A percentile compares a stretch with the other conserved stretches of the same genome.
Evolutionary conservation across 2,113 vertebrate genomes (phyloP).

Genomic region (Thryonomys swinderianus): DNA sequence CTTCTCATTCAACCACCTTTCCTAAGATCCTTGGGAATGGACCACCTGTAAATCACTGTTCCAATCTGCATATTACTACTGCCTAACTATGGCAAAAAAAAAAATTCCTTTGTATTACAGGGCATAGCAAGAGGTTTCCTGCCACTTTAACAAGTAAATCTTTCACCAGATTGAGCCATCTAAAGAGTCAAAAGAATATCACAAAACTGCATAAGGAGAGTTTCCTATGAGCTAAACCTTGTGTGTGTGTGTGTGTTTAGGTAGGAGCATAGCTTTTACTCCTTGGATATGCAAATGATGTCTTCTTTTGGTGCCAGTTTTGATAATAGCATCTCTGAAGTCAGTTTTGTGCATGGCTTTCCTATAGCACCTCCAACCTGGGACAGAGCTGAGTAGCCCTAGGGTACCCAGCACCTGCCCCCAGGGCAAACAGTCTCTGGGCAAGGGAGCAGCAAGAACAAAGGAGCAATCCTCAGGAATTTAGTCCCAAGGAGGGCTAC

Average conservation of each 20-base stretch:
- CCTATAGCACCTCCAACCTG: neutral
- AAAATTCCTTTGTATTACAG: neutral
- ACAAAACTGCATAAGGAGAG: neutral
- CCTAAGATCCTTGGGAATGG: neutral
- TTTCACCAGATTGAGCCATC: neutral
- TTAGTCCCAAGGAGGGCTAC: neutral
- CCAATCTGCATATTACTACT: neutral
- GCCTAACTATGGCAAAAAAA: neutral
- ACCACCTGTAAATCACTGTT: neutral
- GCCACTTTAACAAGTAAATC: neutral
- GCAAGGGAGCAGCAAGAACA: neutral
- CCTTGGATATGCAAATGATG: too few species aligned
- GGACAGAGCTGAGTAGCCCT: neutral
- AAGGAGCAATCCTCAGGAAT: neutral
- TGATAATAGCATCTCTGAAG: neutral
- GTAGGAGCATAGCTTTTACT: neutral
- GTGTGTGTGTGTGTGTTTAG: neutral
- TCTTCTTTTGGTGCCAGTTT: neutral
- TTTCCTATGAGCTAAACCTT: neutral
- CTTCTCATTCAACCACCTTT: neutral
- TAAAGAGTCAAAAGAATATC: neutral
- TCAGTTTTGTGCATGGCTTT: neutral
- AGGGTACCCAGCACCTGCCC: too few species aligned
- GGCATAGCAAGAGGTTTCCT: neutral
- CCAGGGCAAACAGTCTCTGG: neutral